phyloP scores from a whole-genome alignment of 2,113 vertebrate species.

The Eonycteris spelaea region DNA sequence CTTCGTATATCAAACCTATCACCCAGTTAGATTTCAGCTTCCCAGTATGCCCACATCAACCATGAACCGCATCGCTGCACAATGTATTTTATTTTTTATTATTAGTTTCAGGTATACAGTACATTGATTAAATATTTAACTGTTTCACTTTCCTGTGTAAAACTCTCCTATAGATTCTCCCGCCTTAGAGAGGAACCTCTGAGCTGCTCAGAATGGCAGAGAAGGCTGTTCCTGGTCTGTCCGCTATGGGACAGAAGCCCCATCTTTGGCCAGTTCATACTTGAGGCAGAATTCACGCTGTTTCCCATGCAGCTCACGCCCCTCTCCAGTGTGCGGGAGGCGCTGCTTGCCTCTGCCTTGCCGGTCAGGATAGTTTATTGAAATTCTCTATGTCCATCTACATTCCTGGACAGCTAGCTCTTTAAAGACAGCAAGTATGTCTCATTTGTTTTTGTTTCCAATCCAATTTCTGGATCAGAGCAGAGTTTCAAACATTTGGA shows the following conservation, averaged over 20 bases:
- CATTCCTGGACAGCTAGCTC: neutral
- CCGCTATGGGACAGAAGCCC: too few relatives aligned
- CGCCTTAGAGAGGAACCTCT: neutral
- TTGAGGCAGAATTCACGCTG: neutral
- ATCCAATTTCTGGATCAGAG: neutral
- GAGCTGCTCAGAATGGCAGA: neutral
- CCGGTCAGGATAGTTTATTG: neutral
- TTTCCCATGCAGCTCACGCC: accelerated
- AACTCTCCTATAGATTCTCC: neutral
- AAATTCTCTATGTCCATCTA: neutral
- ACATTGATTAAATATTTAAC: too few relatives aligned
- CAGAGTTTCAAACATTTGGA: neutral
- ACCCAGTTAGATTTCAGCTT: neutral
- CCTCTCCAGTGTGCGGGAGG: neutral
- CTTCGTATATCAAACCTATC: neutral
- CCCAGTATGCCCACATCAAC: neutral
- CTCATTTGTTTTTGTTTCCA: slow-evolving; percentile 26
- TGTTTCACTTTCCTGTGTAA: neutral
- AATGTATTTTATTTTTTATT: too few relatives aligned
- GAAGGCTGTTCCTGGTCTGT: neutral
- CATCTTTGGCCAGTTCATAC: neutral
- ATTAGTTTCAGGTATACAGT: too few relatives aligned
- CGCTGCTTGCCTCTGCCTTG: neutral
- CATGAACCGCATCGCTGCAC: neutral
- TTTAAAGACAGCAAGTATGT: neutral